These are phyloP conservation scores for Melinopterus prodromus DNA, from an alignment of 2,888 invertebrate genomes.

Conservation along the genomic window DNA sequence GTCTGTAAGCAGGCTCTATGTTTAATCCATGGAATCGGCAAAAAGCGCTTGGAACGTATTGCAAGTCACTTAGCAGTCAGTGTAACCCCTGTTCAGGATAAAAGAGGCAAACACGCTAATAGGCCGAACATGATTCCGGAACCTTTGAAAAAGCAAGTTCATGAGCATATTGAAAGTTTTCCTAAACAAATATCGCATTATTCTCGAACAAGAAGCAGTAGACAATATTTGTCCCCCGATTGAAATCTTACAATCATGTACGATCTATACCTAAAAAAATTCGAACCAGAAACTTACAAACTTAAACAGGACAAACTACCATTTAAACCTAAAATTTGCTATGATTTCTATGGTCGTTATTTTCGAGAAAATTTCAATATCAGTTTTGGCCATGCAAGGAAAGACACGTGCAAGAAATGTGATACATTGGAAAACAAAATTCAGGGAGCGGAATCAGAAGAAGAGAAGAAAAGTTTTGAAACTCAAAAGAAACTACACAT, in stretches of 20 bases:
- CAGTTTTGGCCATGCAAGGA: no score
- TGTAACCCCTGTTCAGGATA: conserved; percentile 9
- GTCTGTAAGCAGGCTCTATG: conserved; percentile 12
- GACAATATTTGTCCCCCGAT: conserved; percentile 27
- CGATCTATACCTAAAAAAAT: conserved; percentile 26
- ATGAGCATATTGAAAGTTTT: conserved; percentile 19
- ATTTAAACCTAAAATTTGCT: no score
- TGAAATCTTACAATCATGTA: conserved; percentile 29
- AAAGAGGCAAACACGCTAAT: conserved; percentile 22
- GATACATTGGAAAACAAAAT: no score
- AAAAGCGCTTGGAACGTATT: conserved; percentile 24
- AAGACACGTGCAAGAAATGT: no score
- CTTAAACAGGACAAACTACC: no score
- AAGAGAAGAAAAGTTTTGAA: no score
- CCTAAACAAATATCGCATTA: conserved; percentile 20
- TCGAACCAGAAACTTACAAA: not conserved
- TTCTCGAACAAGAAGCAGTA: conserved; percentile 6
- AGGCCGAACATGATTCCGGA: conserved; percentile 28
- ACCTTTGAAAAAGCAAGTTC: conserved; percentile 11
- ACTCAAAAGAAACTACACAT: no score
- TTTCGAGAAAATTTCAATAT: no score
- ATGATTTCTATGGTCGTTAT: no score
- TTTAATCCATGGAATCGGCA: conserved; percentile 20
- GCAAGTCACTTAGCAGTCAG: not conserved
- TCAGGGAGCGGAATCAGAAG: no score